These are phyloP conservation scores for Scophthalmus maximus DNA, from an alignment of 2,113 vertebrate genomes.

Conservation along the genomic window DNA sequence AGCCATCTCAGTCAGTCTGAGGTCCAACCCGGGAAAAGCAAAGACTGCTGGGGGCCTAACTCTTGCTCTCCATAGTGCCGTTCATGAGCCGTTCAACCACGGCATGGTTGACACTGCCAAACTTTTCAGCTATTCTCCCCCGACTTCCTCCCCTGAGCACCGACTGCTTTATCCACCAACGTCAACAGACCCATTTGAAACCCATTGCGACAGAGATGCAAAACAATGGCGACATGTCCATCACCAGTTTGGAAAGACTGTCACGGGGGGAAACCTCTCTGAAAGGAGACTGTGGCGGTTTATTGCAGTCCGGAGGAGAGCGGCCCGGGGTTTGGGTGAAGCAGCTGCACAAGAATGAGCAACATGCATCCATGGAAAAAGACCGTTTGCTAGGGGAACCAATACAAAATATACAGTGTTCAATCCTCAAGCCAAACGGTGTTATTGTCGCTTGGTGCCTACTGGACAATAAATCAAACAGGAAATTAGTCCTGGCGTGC, in stretches of 20 bases:
- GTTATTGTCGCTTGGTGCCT: constrained; percentile 3
- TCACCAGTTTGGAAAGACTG: constrained; percentile 45
- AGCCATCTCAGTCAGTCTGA: constrained; percentile 23
- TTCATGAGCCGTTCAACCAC: constrained; percentile 60
- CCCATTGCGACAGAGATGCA: constrained; percentile 17
- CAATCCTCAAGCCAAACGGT: not conserved
- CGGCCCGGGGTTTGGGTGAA: constrained; percentile 18
- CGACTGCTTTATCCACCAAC: constrained; percentile 51
- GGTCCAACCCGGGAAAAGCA: constrained; percentile 15
- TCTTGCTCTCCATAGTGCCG: constrained; percentile 55
- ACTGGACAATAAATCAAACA: constrained; percentile 10
- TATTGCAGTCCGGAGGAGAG: constrained; percentile 8
- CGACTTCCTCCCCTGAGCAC: constrained; percentile 42
- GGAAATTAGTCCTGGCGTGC: not conserved
- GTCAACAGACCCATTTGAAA: constrained; percentile 53
- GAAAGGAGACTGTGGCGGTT: constrained; percentile 36
- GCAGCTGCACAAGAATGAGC: constrained; percentile 12
- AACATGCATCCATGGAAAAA: constrained; percentile 9
- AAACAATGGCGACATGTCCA: constrained; percentile 48
- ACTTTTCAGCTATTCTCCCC: constrained; percentile 43
- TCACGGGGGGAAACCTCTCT: constrained; percentile 9
- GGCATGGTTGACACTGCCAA: constrained; percentile 55
- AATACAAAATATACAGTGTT: not conserved
- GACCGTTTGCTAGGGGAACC: constrained; percentile 2
- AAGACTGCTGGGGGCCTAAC: constrained; percentile 21